phyloP scores from a whole-genome alignment of 2,888 invertebrate species.

The Acrocyrtus sp. region DNA sequence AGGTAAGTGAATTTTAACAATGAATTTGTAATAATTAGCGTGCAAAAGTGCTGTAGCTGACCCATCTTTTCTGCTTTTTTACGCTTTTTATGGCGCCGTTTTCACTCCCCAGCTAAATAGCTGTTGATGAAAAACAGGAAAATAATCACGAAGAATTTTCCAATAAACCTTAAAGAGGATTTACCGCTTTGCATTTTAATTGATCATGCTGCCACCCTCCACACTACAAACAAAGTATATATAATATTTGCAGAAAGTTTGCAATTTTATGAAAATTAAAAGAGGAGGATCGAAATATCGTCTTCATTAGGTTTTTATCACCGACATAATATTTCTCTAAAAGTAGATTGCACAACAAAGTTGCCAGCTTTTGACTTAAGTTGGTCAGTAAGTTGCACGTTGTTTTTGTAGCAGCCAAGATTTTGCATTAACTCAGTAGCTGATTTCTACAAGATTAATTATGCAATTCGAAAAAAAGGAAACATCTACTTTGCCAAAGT shows the following conservation, averaged over 20 bases:
- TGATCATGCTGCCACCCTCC: not conserved
- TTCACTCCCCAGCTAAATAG: not conserved
- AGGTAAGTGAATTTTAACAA: conserved; percentile 22
- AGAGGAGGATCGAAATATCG: too few species aligned
- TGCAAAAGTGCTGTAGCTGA: not conserved
- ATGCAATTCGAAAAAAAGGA: too few species aligned
- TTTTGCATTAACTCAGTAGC: conserved; percentile 2
- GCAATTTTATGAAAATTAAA: too few species aligned
- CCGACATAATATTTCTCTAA: too few species aligned
- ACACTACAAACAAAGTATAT: not conserved
- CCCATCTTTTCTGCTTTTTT: not conserved
- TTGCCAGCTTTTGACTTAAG: conserved; percentile 2
- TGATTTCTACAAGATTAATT: too few species aligned
- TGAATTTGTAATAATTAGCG: not conserved
- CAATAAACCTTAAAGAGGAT: not conserved
- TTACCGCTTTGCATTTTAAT: not conserved
- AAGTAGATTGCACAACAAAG: too few species aligned
- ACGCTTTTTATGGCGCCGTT: not conserved
- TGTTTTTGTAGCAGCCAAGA: conserved; percentile 3
- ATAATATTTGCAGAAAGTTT: too few species aligned
- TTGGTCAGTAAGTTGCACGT: too few species aligned
- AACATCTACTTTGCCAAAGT: too few species aligned
- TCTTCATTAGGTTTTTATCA: too few species aligned
- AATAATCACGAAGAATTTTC: not conserved
- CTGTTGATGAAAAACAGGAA: not conserved